A percentile compares a stretch with the other conserved stretches of the same genome.
Evolutionary conservation across 2,113 vertebrate species (phyloP).

Genomic region (Lophius piscatorius): DNA sequence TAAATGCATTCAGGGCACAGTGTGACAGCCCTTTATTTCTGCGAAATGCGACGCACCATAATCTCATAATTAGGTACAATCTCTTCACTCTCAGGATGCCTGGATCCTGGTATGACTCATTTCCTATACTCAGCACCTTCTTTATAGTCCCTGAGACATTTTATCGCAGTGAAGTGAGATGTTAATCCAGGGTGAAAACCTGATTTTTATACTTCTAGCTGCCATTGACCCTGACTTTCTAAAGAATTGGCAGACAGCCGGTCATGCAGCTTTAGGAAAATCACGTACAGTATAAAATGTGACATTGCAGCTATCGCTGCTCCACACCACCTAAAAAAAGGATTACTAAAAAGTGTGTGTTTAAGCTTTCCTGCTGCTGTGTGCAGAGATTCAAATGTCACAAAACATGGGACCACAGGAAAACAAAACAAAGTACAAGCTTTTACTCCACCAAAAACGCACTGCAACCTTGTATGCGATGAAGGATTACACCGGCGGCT

Average conservation of each 20-base stretch:
- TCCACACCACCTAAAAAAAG: neutral
- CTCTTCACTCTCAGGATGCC: no score
- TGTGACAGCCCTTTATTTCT: no score
- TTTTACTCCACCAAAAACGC: constrained; percentile 40
- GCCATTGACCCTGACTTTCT: constrained; percentile 33
- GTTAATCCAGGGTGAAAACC: constrained; percentile 51
- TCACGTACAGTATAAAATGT: constrained; percentile 24
- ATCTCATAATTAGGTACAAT: no score
- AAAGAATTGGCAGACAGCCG: constrained; percentile 37
- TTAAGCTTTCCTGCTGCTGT: constrained; percentile 44
- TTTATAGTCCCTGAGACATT: constrained; percentile 36
- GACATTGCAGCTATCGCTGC: constrained; percentile 28
- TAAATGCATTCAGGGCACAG: no score
- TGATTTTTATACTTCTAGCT: constrained; percentile 45
- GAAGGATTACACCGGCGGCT: constrained; percentile 53
- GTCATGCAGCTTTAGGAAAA: constrained; percentile 52
- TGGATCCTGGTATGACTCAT: neutral
- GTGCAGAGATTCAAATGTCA: constrained; percentile 43
- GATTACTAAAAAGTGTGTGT: constrained; percentile 13
- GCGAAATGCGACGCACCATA: no score
- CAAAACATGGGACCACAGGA: constrained; percentile 19
- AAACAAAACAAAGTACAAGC: neutral
- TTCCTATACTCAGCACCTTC: constrained; percentile 12
- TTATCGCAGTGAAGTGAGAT: constrained; percentile 24
- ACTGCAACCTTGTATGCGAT: constrained; percentile 47